These are phyloP conservation scores for Adineta ricciae DNA, from an alignment of 2,888 invertebrate genomes.

Conservation along the genomic window DNA sequence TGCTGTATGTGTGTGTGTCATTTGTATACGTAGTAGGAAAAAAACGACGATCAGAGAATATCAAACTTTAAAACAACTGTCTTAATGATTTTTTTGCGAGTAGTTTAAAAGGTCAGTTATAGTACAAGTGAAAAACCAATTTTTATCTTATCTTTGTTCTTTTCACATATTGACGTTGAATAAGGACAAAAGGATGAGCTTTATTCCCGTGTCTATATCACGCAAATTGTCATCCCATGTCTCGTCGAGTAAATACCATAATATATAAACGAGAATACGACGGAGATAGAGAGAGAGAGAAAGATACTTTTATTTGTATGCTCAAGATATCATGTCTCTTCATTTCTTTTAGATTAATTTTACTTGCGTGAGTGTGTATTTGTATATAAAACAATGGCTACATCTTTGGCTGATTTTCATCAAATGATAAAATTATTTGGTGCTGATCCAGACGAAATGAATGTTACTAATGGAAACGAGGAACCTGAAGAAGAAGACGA, in stretches of 20 bases:
- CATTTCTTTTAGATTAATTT: not conserved
- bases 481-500: conserved; percentile 13
- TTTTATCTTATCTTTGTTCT: conserved; percentile 1
- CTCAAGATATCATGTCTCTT: not conserved
- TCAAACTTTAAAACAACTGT: not conserved
- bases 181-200: not conserved
- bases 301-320: not conserved
- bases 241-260: not conserved
- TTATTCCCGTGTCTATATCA: not conserved
- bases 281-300: not conserved
- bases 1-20: not conserved
- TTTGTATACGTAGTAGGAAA: not conserved
- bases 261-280: not conserved
- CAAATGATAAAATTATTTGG: conserved; percentile 21
- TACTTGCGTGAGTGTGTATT: not conserved
- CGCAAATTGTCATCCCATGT: not conserved
- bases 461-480: not conserved
- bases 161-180: not conserved
- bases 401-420: conserved; percentile 21
- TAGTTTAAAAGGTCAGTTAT: not conserved
- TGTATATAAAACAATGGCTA: not conserved
- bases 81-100: not conserved
- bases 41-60: not conserved
- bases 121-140: not conserved
- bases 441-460: not conserved